Percentiles rank a stretch among this genome's conserved stretches.
phyloP scores from a whole-genome alignment of 1,140 invertebrate genomes.

The Probaryconus sp. region DNA sequence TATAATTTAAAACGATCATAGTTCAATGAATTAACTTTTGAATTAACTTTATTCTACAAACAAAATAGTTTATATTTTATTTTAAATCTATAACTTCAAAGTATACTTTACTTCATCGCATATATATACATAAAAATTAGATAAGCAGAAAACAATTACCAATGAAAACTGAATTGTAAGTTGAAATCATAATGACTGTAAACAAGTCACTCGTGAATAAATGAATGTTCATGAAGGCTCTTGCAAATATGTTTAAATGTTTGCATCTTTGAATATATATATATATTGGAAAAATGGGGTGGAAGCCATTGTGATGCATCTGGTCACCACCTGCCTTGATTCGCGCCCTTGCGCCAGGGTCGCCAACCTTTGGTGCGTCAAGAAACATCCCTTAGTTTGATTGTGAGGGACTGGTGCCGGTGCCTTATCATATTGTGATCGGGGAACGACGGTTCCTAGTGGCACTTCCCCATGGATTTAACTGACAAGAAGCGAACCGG shows the following conservation, averaged over 20 bases:
- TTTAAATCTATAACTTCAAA: no score
- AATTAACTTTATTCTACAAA: no score
- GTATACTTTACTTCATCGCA: no score
- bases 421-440: no score
- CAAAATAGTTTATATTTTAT: no score
- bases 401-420: no score
- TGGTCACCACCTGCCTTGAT: conserved; percentile 78
- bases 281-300: no score
- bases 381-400: conserved; percentile 16
- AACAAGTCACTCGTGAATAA: conserved; percentile 31
- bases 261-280: conserved; percentile 42
- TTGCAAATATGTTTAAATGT: conserved; percentile 38
- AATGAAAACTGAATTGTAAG: no score
- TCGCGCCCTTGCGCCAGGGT: conserved; percentile 66
- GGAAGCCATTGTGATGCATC: conserved; percentile 70
- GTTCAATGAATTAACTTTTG: no score
- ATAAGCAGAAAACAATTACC: conserved; percentile 7
- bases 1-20: no score
- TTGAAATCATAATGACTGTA: conserved; percentile 7
- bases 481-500: conserved; percentile 30
- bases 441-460: background rate
- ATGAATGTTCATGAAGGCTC: conserved; percentile 22
- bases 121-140: no score
- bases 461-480: conserved; percentile 13
- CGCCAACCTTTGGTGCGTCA: conserved; percentile 38